Evolutionary conservation across 2,888 invertebrate species (phyloP), one percentile per base, ranked within the genome.

Genomic region (Cacoxenus indagator): DNA sequence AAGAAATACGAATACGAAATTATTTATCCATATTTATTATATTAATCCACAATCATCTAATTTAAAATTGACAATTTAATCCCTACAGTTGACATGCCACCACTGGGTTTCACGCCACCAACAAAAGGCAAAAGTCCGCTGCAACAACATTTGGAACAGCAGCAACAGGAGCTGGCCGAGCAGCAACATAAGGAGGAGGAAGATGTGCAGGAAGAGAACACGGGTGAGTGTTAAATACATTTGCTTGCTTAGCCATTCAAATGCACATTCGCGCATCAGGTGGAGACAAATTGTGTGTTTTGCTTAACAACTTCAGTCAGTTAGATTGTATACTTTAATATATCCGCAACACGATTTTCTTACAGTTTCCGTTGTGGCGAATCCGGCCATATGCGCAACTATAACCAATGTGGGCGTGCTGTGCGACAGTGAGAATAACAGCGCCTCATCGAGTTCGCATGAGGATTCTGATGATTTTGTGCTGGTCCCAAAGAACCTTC

Each of bases 401-500:
- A 90, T 88, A 89, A 92, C 87, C 87, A 91, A 87, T 88, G 90
- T 84, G 87, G 90, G 90, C 78, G 89, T 86, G 81, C 87, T 88
- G 85, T 90, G 90, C 88, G 85, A 87, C 70, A 88, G 88, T 65
- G 87, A 85, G 76, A 86, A 86, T 64, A 88, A 87, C 72, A 87
- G 87, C 72, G 90, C 89, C 81, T 90, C 90, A 3, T 90, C 90
- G 17, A 91, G 91, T 85, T 93, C 93, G 81, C 93, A 93, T 75
- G 94, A 94, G 86, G 90, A 90, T 76, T 90, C 90, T 2, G 94
- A 95, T 89, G 95, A 94, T 89, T 95, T 94, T 90, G 95, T 95
- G 82, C 89, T 95, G 87, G 94, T 95, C 81, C 93, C 95, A 73
- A 89, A 91, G 74, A 93, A 91, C 86, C 86, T 91, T 77, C 91